Evolutionary conservation across 2,888 invertebrate species (phyloP).

Genomic region (Aspidapion aeneum): DNA sequence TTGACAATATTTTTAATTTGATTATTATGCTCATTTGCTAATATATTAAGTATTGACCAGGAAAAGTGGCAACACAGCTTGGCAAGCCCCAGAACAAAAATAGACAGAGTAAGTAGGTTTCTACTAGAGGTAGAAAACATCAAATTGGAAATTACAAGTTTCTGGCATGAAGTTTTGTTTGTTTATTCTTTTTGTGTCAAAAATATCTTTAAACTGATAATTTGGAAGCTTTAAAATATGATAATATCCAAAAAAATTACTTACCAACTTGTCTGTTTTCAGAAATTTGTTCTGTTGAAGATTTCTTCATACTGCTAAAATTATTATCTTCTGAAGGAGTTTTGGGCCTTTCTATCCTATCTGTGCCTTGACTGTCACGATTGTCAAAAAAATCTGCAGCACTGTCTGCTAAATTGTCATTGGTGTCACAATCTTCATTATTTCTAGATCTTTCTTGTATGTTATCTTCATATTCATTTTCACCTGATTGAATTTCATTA

Average conservation of each 20-base stretch:
- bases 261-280: background rate
- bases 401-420: background rate
- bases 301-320: background rate
- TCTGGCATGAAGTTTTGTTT: background rate
- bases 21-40: background rate
- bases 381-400: background rate
- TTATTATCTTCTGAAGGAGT: background rate
- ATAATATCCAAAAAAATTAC: too few relatives aligned
- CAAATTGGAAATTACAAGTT: background rate
- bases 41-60: background rate
- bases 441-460: background rate
- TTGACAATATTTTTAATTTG: background rate
- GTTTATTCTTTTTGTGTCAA: too few relatives aligned
- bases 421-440: background rate
- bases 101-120: background rate
- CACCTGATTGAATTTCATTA: conserved; percentile 13
- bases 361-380: background rate
- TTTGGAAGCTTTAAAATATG: too few relatives aligned
- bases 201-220: too few relatives aligned
- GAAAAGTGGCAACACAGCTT: background rate
- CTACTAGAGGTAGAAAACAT: background rate
- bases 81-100: background rate
- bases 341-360: background rate
- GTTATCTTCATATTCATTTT: background rate
- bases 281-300: background rate